Percentiles rank a stretch among this genome's conserved stretches.
These are phyloP conservation scores for Temnothorax curvispinosus DNA, from an alignment of 1,140 invertebrate genomes.

Conservation along the genomic window DNA sequence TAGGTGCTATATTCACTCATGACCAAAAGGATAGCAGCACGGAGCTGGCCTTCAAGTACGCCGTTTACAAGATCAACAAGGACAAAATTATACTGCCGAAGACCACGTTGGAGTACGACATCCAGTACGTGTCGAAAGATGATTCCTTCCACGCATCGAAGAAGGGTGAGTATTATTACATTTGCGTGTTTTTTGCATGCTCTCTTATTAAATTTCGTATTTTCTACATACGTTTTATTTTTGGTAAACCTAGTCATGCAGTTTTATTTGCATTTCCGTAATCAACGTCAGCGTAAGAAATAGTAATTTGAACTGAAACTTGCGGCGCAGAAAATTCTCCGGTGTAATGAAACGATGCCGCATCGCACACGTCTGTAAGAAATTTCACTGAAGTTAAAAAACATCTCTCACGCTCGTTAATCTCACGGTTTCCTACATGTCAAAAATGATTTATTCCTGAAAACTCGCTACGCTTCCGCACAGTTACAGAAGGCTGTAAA, in stretches of 20 bases:
- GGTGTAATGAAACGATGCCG: slow-evolving; percentile 43
- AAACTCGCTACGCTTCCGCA: neutral
- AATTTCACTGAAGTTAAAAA: slow-evolving; percentile 50
- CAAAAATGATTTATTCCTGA: slow-evolving; percentile 54
- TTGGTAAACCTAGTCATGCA: neutral
- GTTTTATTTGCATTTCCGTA: slow-evolving; percentile 10
- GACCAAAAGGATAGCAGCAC: slow-evolving; percentile 88
- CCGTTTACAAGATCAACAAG: slow-evolving; percentile 89
- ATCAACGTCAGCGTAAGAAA: neutral
- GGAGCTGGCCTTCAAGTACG: slow-evolving; percentile 90
- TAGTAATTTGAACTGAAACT: slow-evolving; percentile 26
- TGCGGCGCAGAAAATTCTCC: neutral
- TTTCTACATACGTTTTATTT: neutral
- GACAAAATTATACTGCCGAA: slow-evolving; percentile 88
- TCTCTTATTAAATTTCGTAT: neutral
- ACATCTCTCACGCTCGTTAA: slow-evolving; percentile 46
- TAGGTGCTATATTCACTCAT: slow-evolving; percentile 89
- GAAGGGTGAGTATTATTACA: slow-evolving; percentile 86
- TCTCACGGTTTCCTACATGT: slow-evolving; percentile 40
- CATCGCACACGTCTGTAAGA: slow-evolving; percentile 31
- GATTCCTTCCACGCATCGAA: slow-evolving; percentile 90
- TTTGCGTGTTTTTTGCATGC: neutral
- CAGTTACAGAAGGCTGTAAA: slow-evolving; percentile 10
- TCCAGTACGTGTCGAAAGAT: slow-evolving; percentile 89
- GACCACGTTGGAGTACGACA: slow-evolving; percentile 89